phyloP scores from a whole-genome alignment of 2,888 invertebrate genomes.

The Allygus modestus region DNA sequence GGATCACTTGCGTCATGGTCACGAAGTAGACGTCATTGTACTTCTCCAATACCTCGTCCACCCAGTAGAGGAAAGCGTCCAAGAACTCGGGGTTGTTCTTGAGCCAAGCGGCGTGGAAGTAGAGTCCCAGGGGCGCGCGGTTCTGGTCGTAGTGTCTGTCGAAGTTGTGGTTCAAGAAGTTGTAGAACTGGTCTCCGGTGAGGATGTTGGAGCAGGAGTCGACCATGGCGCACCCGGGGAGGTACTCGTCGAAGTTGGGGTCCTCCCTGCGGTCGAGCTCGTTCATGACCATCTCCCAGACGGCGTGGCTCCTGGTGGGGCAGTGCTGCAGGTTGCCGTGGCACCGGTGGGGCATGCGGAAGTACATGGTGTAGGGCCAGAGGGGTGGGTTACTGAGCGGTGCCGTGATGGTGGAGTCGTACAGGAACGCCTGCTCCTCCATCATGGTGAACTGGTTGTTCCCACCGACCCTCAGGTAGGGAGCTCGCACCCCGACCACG shows the following conservation, averaged over 20 bases:
- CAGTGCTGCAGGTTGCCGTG: conserved; percentile 95
- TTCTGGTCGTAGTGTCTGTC: conserved; percentile 95
- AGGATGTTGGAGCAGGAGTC: conserved; percentile 96
- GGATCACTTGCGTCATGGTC: conserved; percentile 97
- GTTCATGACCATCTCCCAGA: conserved; percentile 98
- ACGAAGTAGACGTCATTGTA: conserved; percentile 96
- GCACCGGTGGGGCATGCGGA: conserved; percentile 96
- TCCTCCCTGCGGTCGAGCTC: conserved; percentile 95
- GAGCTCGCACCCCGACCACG: conserved; percentile 93
- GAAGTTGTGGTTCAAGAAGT: conserved; percentile 95
- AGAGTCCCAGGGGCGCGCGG: conserved; percentile 91
- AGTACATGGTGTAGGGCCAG: conserved; percentile 99
- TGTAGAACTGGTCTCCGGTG: conserved; percentile 95
- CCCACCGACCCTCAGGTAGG: conserved; percentile 94
- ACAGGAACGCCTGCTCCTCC: conserved; percentile 96
- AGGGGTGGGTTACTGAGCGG: conserved; percentile 93
- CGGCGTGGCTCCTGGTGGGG: conserved; percentile 94
- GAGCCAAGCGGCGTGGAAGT: conserved; percentile 96
- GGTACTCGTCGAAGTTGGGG: conserved; percentile 91
- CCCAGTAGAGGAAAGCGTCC: conserved; percentile 95
- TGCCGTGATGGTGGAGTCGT: conserved; percentile 96
- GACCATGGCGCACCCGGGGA: conserved; percentile 96
- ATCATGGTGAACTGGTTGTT: conserved; percentile 99
- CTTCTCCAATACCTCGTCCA: conserved; percentile 90
- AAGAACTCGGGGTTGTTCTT: conserved; percentile 95